Evolutionary conservation across 2,797 vertebrate species (phyloP).

Genomic region (Tenualosa ilisha): DNA sequence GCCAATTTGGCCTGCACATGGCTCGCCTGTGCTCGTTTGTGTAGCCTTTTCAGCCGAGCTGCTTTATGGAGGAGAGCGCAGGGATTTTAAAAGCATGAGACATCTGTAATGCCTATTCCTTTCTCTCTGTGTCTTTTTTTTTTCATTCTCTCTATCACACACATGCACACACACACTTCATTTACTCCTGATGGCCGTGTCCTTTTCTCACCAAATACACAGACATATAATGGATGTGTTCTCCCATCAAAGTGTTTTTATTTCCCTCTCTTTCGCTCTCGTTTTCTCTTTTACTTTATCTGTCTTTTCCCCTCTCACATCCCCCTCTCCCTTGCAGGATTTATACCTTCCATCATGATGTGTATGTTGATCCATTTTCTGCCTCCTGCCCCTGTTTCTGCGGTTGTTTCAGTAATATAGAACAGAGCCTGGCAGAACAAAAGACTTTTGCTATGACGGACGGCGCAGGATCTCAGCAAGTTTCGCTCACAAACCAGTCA

Average conservation of each 20-base stretch:
- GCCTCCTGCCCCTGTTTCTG: neutral
- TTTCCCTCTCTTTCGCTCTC: neutral
- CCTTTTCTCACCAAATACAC: slow-evolving; percentile 32
- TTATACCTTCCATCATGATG: neutral
- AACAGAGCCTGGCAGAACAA: neutral
- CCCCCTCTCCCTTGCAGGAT: neutral
- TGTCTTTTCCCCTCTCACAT: neutral
- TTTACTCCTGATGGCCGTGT: slow-evolving; percentile 38
- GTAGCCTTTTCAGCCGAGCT: slow-evolving; percentile 35
- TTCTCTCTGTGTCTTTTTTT: neutral
- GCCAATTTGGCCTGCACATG: slow-evolving; percentile 37
- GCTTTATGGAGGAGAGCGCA: slow-evolving; percentile 38
- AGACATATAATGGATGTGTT: neutral
- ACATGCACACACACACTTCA: slow-evolving; percentile 18
- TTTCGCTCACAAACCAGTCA: neutral
- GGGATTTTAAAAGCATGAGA: slow-evolving; percentile 44
- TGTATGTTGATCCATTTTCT: neutral
- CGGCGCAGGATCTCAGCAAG: neutral
- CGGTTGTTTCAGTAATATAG: neutral
- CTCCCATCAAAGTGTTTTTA: neutral
- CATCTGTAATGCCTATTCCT: slow-evolving; percentile 49
- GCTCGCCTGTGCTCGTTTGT: slow-evolving; percentile 28
- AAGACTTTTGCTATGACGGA: neutral
- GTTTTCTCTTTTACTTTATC: neutral
- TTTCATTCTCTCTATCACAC: neutral